Conservation (phyloP, 35 echinoderm and acorn worm genomes). For the Chiridota heheva region DNA sequence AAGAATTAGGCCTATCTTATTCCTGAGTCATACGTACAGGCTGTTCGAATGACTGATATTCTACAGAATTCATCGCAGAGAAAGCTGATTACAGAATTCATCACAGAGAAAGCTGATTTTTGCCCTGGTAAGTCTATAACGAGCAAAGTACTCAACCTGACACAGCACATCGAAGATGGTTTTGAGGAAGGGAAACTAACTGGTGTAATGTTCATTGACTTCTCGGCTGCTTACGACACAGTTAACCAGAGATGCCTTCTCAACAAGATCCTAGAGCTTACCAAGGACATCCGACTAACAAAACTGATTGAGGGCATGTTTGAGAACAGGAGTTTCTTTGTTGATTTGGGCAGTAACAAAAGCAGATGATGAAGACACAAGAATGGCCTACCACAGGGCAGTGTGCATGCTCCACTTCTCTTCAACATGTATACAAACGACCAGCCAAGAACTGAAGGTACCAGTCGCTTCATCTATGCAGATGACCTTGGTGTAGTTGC, state of each 20-base stretch:
- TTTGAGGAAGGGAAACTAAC: slow-evolving; percentile 42
- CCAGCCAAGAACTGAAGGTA: slow-evolving; percentile 29
- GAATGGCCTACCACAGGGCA: no score
- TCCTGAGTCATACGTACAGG: slow-evolving; percentile 50
- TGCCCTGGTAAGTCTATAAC: slow-evolving; percentile 51
- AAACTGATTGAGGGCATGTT: slow-evolving; percentile 37
- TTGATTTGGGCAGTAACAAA: slow-evolving; percentile 42
- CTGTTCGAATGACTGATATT: slow-evolving; percentile 59
- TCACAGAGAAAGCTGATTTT: slow-evolving; percentile 54
- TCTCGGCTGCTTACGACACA: no score
- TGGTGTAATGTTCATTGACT: slow-evolving; percentile 46
- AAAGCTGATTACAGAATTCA: slow-evolving; percentile 38
- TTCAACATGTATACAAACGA: slow-evolving; percentile 33
- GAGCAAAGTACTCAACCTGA: slow-evolving; percentile 52
- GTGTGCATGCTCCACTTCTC: slow-evolving; percentile 31
- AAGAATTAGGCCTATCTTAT: slow-evolving; percentile 46
- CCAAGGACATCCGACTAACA: slow-evolving; percentile 37
- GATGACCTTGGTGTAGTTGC: slow-evolving; percentile 38
- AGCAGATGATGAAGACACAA: slow-evolving; percentile 50
- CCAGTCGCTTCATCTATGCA: slow-evolving; percentile 35
- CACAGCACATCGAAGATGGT: slow-evolving; percentile 61
- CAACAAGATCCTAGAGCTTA: slow-evolving; percentile 21
- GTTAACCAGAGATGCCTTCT: slow-evolving; percentile 48
- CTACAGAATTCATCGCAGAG: slow-evolving; percentile 30
- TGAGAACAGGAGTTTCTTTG: slow-evolving; percentile 55